Evolutionary conservation across 2,113 vertebrate species (phyloP), one percentile per base, ranked within the genome.

Genomic region (Myiozetetes cayanensis): DNA sequence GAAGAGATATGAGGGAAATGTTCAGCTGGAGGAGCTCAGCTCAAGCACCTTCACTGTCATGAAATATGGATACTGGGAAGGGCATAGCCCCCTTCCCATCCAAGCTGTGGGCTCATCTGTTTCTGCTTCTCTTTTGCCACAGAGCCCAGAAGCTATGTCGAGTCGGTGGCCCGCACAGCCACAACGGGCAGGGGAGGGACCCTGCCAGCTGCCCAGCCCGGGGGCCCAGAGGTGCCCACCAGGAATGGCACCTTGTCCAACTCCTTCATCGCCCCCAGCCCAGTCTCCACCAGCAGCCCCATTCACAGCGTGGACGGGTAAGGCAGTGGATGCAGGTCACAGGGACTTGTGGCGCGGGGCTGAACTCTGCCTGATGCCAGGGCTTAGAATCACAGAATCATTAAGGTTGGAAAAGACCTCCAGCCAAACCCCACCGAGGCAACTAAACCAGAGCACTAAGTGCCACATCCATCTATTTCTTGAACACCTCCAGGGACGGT

Each of bases 71-170:
- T 79, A 14, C 31, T 0, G 3, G 59, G 47, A 55, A 74, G 74
- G 75, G 44, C 25, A 71, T 18, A 67, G 27, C 8, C 17, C 13
- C 15, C 8, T 85, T 91, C 16, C 44, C 8, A 3, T 23, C 11
- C 3, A 23, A 55, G 16, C 33, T 59, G 14, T 33, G 9, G 8
- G 52, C 86, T 94, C 61, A 94, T 72, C 65, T 0, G 0, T 92
- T 93, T 92, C 72, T 4, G 8, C 25, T 85, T 89, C 47, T 87
- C 39, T 87, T 86, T 74, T 66, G 8, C 52, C 2, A 2, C 98
- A 99, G 99, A 99, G 59, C 98, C 99, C 35, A 98, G 99, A 90
- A 99, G 99, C 97, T 99, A 99, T 2, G 99, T 99, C 0, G 99
- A 99, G 92, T 99, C 99, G 0, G 99, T 99, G 91, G 99, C 98